Base-by-base conservation (phyloP, 2,113 vertebrate species). In the Lophochroa leadbeateri region DNA sequence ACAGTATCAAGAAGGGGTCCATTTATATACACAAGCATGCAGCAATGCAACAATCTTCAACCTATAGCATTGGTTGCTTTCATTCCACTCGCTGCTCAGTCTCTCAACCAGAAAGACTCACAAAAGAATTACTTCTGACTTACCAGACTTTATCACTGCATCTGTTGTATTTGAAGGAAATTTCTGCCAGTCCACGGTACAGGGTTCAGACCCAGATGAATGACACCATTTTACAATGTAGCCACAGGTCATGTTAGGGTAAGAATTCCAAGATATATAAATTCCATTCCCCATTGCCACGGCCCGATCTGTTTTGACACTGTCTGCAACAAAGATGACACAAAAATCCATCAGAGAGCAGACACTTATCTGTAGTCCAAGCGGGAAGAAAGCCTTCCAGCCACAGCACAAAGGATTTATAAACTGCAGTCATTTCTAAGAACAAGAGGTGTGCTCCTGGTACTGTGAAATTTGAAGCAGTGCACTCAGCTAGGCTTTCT, bases 171-270 rank as follows among this genome's bases (percentile, higher is more conserved):
- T 90, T 47, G 98, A 96, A 61, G 98, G 92, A 74, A 98, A 97
- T 39, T 97, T 98, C 89, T 96, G 97, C 98, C 98, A 98, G 83
- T 98, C 96, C 81, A 98, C 93, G 14, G 57, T 95, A 93, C 98
- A 98, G 10, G 94, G 94, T 53, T 97, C 87, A 55, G 96, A 83
- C 18, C 24, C 93, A 58, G 94, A 95, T 3, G 97, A 95, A 78
- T 94, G 95, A 84, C 97, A 98, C 98, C 98, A 98, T 52, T 98
- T 98, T 63, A 98, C 90, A 18, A 97, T 74, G 10, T 98, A 98
- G 83, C 98, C 98, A 41, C 98, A 98, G 29, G 98, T 98, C 92
- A 98, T 69, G 14, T 97, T 98, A 58, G 97, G 88, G 67, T 98
- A 86, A 11, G 86, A 86, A 79, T 76, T 93, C 98, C 98, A 98